These are phyloP conservation scores for Climacteris rufus DNA, from an alignment of 2,113 vertebrate genomes.

Conservation along the genomic window DNA sequence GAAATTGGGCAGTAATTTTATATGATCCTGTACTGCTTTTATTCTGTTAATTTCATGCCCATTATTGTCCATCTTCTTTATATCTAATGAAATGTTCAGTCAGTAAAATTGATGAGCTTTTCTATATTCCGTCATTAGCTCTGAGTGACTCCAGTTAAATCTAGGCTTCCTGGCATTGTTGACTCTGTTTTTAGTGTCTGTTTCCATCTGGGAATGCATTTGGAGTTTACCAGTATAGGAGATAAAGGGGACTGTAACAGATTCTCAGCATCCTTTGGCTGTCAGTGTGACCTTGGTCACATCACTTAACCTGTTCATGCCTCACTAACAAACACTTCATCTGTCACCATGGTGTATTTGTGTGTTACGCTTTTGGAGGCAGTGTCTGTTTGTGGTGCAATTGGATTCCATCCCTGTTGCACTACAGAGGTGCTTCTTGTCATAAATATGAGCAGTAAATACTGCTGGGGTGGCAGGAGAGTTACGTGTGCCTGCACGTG, in stretches of 20 bases:
- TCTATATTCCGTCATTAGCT: background rate
- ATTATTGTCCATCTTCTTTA: background rate
- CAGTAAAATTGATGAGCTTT: background rate
- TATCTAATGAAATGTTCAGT: background rate
- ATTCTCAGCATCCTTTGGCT: background rate
- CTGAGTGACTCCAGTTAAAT: background rate
- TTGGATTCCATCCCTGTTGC: background rate
- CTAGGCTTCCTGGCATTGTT: background rate
- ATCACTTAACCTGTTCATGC: background rate
- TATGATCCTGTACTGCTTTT: background rate
- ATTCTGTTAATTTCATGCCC: background rate
- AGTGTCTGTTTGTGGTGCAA: background rate
- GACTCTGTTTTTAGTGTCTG: background rate
- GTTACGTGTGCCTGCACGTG: rapidly evolving
- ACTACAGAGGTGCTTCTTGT: background rate
- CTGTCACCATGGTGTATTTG: background rate
- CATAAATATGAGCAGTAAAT: background rate
- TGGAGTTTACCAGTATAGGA: background rate
- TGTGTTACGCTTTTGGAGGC: background rate
- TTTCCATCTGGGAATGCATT: background rate
- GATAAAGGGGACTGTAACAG: background rate
- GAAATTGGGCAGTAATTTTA: background rate
- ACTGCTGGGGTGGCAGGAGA: background rate
- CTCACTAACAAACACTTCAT: background rate
- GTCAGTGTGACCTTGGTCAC: background rate